Conservation (phyloP, 2,797 vertebrate species). For the Ataeniobius toweri region DNA sequence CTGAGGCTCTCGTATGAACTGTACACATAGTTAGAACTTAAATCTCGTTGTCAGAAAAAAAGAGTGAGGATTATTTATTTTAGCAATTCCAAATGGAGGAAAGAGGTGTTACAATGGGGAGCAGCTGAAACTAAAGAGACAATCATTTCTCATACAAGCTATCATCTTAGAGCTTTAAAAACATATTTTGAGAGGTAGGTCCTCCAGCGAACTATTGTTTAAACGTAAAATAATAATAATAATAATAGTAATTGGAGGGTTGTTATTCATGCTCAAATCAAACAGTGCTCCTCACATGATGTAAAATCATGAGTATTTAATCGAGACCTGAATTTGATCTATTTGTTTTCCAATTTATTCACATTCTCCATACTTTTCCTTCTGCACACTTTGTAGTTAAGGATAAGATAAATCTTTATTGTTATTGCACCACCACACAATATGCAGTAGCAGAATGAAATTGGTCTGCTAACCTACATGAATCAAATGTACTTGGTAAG, state of each 20-base stretch:
- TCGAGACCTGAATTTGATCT: no score
- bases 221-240: not conserved
- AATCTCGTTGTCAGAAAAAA: not conserved
- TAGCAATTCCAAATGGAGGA: not conserved
- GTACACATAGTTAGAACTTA: conserved; percentile 1
- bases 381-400: no score
- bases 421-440: no score
- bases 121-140: not conserved
- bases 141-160: not conserved
- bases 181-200: not conserved
- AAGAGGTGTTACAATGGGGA: not conserved
- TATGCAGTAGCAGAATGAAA: no score
- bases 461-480: no score
- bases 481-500: no score
- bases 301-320: no score
- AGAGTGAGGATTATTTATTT: conserved; percentile 11
- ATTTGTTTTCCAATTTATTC: no score
- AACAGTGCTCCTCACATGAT: no score
- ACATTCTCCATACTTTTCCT: no score
- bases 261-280: not conserved
- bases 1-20: conserved; percentile 75
- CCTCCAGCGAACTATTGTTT: not conserved
- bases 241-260: not conserved
- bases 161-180: not conserved
- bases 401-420: no score